Evolutionary conservation across 1,140 invertebrate genomes (phyloP), one percentile per base, ranked within the genome.

Genomic region (Drosophila burlai): DNA sequence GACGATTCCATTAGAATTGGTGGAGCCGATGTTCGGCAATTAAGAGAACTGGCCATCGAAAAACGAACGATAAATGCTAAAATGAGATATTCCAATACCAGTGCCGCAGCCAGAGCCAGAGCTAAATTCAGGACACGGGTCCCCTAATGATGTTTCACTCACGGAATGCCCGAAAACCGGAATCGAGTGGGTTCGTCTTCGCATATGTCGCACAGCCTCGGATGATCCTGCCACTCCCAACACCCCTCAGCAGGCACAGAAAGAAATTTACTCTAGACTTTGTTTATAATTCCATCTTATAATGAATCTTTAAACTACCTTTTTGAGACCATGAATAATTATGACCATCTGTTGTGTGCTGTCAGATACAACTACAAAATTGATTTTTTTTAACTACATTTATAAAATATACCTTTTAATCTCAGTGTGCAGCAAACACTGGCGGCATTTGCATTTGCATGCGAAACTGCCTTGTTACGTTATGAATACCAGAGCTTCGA

Each of bases 401-500:
- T 13, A 5, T 21, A 36, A 11, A 3, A 21, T 46, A 15, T 24
- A 16, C 11, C 36, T 36, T 54, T 36, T 9, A 8, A 2, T 21
- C 31, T 54, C 21, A 50, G 29, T n/a, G 29, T 62, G 10, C 21
- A 38, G 5, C 26, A 38, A 34, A 64, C 24, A 54, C 49, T 47
- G 80, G 31, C 58, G 63, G 58, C 50, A 89, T 81, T 89, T 79
- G 78, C 69, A 84, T 84, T 89, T 79, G 78, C 69, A 84, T 84
- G 63, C 64, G 59, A 77, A 75, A 68, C 55, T 64, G 42, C 52
- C 76, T 73, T 49, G 69, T 76, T 80, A 77, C 64, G 64, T 64
- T 78, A 83, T 90, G 81, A 76, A 82, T 90, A 84, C 47, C 46
- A 76, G 52, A 65, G 59, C 38, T 59, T 55, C 49, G 31, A 58